Percentiles rank a stretch among this genome's conserved stretches.
Evolutionary conservation across 2,888 invertebrate genomes (phyloP).

Genomic region (Stenoptilia bipunctidactyla): DNA sequence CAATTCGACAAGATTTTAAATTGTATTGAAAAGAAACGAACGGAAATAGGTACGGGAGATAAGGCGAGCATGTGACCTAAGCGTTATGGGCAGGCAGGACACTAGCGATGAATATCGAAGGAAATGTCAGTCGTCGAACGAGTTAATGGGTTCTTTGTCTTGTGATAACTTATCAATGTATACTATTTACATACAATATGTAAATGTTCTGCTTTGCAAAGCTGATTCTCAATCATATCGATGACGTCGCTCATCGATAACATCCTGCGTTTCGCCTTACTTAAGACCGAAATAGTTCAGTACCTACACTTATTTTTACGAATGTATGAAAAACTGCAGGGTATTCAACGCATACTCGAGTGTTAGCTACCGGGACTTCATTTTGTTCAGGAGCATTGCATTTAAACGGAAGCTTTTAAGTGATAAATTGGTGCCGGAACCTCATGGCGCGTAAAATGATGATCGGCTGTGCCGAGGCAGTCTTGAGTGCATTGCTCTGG

Average conservation of each 20-base stretch:
- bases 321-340: too few species aligned
- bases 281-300: too few species aligned
- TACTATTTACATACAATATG: slow-evolving; percentile 22
- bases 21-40: background rate
- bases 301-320: too few species aligned
- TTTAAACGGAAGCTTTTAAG: slow-evolving; percentile 62
- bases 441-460: slow-evolving; percentile 57
- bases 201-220: background rate
- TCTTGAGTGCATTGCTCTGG: slow-evolving; percentile 52
- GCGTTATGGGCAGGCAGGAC: slow-evolving; percentile 38
- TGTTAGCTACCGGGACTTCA: slow-evolving; percentile 5
- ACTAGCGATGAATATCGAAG: slow-evolving; percentile 56
- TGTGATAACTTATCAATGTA: slow-evolving; percentile 55
- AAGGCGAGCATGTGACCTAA: slow-evolving; percentile 31
- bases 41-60: background rate
- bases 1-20: background rate
- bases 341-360: background rate
- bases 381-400: slow-evolving; percentile 23
- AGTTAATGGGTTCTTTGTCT: slow-evolving; percentile 67
- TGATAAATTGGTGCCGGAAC: slow-evolving; percentile 68
- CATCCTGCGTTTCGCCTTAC: too few species aligned
- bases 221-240: background rate
- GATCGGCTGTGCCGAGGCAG: slow-evolving; percentile 39
- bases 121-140: slow-evolving; percentile 48
- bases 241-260: too few species aligned